These are phyloP conservation scores for Carposina sasakii DNA, from an alignment of 1,140 invertebrate species.

Conservation along the genomic window DNA sequence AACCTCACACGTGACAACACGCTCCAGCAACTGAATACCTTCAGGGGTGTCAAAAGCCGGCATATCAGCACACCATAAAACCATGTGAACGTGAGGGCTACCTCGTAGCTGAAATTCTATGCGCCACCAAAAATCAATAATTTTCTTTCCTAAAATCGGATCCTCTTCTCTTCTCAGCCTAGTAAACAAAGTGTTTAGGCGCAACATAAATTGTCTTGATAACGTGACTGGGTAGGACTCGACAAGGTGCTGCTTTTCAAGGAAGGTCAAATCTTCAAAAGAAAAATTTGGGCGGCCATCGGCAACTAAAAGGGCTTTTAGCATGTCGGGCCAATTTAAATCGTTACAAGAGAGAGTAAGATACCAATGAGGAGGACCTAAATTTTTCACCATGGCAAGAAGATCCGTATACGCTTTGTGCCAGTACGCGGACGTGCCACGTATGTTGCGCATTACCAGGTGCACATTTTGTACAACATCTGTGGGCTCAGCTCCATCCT, in stretches of 20 bases:
- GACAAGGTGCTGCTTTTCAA: constrained; percentile 4
- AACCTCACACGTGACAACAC: not conserved
- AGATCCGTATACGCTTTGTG: constrained; percentile 19
- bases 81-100: constrained; percentile 28
- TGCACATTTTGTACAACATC: constrained; percentile 25
- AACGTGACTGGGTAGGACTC: constrained; percentile 25
- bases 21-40: constrained; percentile 17
- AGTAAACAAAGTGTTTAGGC: constrained; percentile 22
- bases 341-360: constrained; percentile 26
- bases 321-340: constrained; percentile 27
- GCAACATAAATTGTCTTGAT: constrained; percentile 22
- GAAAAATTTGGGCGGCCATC: constrained; percentile 7
- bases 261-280: not conserved
- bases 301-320: constrained; percentile 25
- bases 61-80: constrained; percentile 20
- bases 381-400: constrained; percentile 26
- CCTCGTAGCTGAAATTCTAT: constrained; percentile 28
- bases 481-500: constrained; percentile 13
- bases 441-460: constrained; percentile 26
- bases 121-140: constrained; percentile 16
- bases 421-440: constrained; percentile 24
- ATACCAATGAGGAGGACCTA: constrained; percentile 25
- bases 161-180: constrained; percentile 14
- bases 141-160: constrained; percentile 16
- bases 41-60: constrained; percentile 22